Base-by-base conservation (phyloP, 2,797 vertebrate genomes). In the Ispidina lecontei region DNA sequence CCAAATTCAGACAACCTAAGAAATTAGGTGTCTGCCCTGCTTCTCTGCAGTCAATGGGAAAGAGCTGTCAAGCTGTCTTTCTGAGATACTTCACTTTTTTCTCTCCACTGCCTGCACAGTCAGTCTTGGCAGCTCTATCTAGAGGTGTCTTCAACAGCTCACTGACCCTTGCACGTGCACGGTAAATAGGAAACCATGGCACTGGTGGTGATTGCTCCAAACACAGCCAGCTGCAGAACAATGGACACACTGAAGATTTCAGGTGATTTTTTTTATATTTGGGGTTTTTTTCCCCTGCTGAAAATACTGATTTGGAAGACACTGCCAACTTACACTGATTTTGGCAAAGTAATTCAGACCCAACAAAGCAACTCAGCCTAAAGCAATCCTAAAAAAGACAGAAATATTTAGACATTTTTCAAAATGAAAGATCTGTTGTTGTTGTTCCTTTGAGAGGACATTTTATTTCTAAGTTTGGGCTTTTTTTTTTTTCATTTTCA, bases 91-190 rank as follows among this genome's bases (percentile, higher is more conserved):
- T 63, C 63, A 28, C 29, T 75, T 86, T 93, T 84, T 91, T 58
- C 84, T 77, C 77, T 63, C 65, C 75, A 7, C 43, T 83, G 90
- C 87, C 76, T 62, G 64, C 39, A 56, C 2, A 78, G 59, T 28
- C 91, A 52, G 44, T 29, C 76, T 73, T 77, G 92, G 93, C 92
- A 95, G 86, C 54, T 80, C 81, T 15, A 54, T 49, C 86, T 87
- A 4, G 25, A 1, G 72, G 74, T 60, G 81, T 69, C 90, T 83
- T 77, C 84, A 55, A 60, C 71, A 68, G 72, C 81, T 95, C 63
- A 0, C 4, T 60, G 78, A 77, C 85, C 82, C 47, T 47, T 4
- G 44, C 47, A 46, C n/a, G 8, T 6, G 4, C 49, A 33, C 3
- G 1, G 49, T 8, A 76, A 70, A 68, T 25, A 51, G 78, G 68